phyloP scores from a whole-genome alignment of 2,888 invertebrate genomes.

The Drosophila neutralis region DNA sequence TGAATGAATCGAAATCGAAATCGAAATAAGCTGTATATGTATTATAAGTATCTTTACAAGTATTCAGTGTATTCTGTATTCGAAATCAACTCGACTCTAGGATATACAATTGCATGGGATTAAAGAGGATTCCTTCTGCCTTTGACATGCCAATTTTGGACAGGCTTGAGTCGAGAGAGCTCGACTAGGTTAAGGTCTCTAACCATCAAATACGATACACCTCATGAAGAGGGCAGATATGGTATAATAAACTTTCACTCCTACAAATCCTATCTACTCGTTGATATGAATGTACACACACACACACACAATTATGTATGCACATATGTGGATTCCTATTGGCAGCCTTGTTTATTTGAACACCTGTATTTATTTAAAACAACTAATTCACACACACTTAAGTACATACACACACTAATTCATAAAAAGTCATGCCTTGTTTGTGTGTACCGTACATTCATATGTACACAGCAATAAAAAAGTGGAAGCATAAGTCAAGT shows the following conservation, averaged over 20 bases:
- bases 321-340: constrained; percentile 3
- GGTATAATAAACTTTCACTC: not conserved
- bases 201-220: not conserved
- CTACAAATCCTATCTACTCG: not conserved
- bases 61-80: not conserved
- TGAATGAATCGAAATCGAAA: not conserved
- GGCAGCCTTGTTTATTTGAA: constrained; percentile 54
- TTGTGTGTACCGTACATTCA: not conserved
- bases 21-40: not conserved
- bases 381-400: constrained; percentile 24
- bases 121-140: not conserved
- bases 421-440: not conserved
- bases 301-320: not conserved
- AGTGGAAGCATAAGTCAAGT: not conserved
- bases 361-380: constrained; percentile 74
- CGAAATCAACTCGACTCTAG: too few species aligned
- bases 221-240: not conserved
- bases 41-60: not conserved
- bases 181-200: not conserved
- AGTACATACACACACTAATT: not conserved
- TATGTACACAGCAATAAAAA: not conserved
- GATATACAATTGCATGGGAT: too few species aligned
- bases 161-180: not conserved
- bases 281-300: not conserved
- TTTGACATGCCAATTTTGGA: not conserved